phyloP scores from a whole-genome alignment of 2,113 vertebrate genomes.

The Phaethon lepturus region DNA sequence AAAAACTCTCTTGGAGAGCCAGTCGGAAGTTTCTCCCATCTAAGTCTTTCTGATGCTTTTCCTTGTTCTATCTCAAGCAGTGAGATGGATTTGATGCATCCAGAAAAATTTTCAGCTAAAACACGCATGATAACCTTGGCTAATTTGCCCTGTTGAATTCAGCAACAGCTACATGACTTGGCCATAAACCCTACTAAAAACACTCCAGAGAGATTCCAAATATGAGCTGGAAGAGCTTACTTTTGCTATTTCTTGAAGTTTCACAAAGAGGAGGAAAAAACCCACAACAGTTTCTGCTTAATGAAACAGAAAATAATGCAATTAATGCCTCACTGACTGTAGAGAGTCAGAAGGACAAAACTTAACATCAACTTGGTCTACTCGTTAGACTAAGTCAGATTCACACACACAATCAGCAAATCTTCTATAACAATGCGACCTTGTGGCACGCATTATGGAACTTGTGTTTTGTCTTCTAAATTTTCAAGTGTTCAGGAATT shows the following conservation, averaged over 20 bases:
- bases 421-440: not conserved
- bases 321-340: not conserved
- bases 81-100: not conserved
- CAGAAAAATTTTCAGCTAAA: not conserved
- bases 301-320: not conserved
- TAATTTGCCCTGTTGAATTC: not conserved
- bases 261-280: not conserved
- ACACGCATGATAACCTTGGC: not conserved
- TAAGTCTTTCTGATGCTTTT: not conserved
- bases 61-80: not conserved
- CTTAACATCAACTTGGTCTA: not conserved
- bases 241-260: not conserved
- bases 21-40: not conserved
- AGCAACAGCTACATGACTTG: not conserved
- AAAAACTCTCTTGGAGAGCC: not conserved
- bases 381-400: not conserved
- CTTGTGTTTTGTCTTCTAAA: not conserved
- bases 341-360: not conserved
- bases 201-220: not conserved
- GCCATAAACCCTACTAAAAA: not conserved
- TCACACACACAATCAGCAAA: not conserved
- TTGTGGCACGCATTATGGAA: not conserved
- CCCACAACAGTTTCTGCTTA: not conserved
- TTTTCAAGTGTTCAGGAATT: not conserved
- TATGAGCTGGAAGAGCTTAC: not conserved